Base-by-base conservation (phyloP, 2,888 invertebrate genomes). In the Ferrisia virgata region DNA sequence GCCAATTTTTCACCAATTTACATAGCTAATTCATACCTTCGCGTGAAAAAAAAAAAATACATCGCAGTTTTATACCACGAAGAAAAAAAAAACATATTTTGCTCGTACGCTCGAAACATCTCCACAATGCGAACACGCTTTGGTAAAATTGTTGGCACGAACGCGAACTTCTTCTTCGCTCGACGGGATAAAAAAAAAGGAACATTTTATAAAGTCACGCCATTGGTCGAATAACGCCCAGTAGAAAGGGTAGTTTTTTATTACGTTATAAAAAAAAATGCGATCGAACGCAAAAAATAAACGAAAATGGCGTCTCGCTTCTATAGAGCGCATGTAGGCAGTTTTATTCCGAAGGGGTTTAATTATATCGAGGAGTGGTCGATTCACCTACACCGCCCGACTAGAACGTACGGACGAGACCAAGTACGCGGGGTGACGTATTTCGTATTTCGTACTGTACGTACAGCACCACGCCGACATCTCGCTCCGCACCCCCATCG, bases 231-330 rank as follows among this genome's bases (percentile, higher is more conserved):
- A 82, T 39, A 64, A 53, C 82, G 58, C 82, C 82, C 82, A 82
- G 82, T 82, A 58, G 82, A 82, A 82, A 82, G 82, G 82, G 82
- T 82, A 82, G 82, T 82, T 82, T 82, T 82, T 82, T 82, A 82
- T 82, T 82, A 82, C 82, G 82, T 82, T 64, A 82, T 82, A 64
- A 69, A 69, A 82, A 82, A 82, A 82, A 82, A 82, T 82, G 82
- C 82, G 82, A 82, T 82, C 82, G 82, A 82, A 82, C 82, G 82
- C 82, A 82, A 82, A 82, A 82, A 82, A 82, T 82, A 82, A 82
- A 82, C 82, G 82, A 82, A 82, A 82, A 82, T 82, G 82, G 82
- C 82, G 82, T 69, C 82, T 82, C 82, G 82, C 64, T 53, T n/a
- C n/a, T 82, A 82, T 82, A 82, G 64, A 82, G 82, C 82, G 82